Base-by-base conservation (phyloP, 35 echinoderm and acorn worm species). In the Heliocidaris tuberculata region DNA sequence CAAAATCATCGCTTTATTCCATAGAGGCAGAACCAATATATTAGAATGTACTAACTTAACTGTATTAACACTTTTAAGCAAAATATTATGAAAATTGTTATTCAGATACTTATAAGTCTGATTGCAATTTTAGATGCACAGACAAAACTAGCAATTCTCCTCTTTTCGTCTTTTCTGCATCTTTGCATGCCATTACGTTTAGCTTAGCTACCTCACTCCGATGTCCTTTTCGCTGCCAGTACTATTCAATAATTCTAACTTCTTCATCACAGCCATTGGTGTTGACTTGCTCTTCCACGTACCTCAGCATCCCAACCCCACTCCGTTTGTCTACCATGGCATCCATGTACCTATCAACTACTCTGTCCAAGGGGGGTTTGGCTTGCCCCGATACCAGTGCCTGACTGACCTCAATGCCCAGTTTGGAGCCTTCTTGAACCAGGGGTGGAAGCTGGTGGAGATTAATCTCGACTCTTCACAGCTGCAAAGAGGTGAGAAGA, bases 401-500 rank as follows among this genome's bases (percentile, higher is more conserved):
- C 48, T 87, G 30, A 96, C 95, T 4, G 95, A 96, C 86, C 49
- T 96, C 4, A 94, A 31, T 32, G 95, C 60, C 6, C 95, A 96
- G 86, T 96, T 96, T 85, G 93, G 93, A 6, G 93, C 95, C 47
- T 96, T 85, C 31, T 54, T 96, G 31, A 47, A 96, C 47, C 93
- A 96, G 42, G 95, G 95, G 21, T 96, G 95, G 95, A 96, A 96
- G 71, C 48, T 96, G 31, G 95, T 96, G 3, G 95, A 96, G 93
- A 96, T 96, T 54, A 96, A 96, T 48, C 88, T 92, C 61, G 95
- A 96, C 56, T 27, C 15, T 1, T 94, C 93, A 24, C n/a, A 50
- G 52, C 94, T 35, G 47, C 54, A 15, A 32, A 85, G 94, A 50
- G 50, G 95, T 96, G 71, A 94, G 95, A 35, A 71, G 3, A 2